These are phyloP conservation scores for Tinea semifulvella DNA, from an alignment of 2,888 invertebrate genomes.

Conservation along the genomic window DNA sequence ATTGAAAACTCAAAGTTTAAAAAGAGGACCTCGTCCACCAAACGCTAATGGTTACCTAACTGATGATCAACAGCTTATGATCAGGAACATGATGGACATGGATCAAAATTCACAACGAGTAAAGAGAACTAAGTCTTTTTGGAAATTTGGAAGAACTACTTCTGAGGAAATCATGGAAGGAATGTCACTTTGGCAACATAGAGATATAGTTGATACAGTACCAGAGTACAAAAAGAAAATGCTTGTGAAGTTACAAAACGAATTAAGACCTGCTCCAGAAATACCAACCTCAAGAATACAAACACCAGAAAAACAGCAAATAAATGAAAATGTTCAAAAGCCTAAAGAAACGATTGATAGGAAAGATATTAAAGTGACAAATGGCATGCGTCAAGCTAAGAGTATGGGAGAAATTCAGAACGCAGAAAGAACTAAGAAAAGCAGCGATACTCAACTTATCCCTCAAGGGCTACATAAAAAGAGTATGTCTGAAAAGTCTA, in stretches of 20 bases:
- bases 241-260: conserved; percentile 55
- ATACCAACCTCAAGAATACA: conserved; percentile 42
- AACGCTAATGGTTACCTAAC: conserved; percentile 58
- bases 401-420: conserved; percentile 58
- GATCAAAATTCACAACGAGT: conserved; percentile 73
- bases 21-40: conserved; percentile 43
- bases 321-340: conserved; percentile 35
- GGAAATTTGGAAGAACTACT: conserved; percentile 80
- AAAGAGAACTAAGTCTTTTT: conserved; percentile 85
- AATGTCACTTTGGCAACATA: conserved; percentile 87
- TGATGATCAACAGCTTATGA: conserved; percentile 62
- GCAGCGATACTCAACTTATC: conserved; percentile 36
- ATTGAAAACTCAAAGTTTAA: conserved; percentile 58
- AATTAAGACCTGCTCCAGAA: conserved; percentile 49
- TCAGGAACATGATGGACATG: conserved; percentile 58
- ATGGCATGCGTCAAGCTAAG: conserved; percentile 56
- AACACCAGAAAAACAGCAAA: conserved; percentile 35
- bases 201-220: conserved; percentile 80
- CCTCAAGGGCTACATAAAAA: conserved; percentile 45
- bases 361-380: conserved; percentile 47
- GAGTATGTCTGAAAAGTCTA: conserved; percentile 53
- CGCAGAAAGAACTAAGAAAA: conserved; percentile 39
- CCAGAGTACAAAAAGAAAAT: conserved; percentile 60
- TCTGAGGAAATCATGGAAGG: conserved; percentile 83
- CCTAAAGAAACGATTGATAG: conserved; percentile 57